Evolutionary conservation across 2,888 invertebrate genomes (phyloP), one percentile per base, ranked within the genome.

Genomic region (Trichogramma dendrolimi): DNA sequence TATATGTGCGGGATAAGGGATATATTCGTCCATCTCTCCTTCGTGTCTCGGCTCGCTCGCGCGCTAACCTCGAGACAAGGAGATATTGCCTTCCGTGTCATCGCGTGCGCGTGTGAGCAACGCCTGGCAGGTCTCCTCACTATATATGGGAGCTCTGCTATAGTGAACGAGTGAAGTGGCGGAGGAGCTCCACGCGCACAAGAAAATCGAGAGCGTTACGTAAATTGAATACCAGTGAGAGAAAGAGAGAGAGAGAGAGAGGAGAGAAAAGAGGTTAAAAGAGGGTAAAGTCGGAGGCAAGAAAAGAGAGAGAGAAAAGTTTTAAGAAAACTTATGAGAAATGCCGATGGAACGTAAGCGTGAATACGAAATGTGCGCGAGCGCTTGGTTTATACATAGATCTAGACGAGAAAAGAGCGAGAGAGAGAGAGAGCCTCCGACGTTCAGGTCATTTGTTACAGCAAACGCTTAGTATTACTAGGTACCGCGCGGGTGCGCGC

Each of bases 221-320:
- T 70, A 72, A 72, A 73, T 73, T 72, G 72, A 71, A 73, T 72
- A 67, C 70, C 67, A 63, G 47, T 70, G 58, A 60, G 14, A 43
- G 4, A 10, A n/a, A 14, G 47, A 14, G 47, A 14, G 47, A 43
- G 55, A 61, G 65, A 14, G 14, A 27, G 27, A 27, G 27, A 27
- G 27, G 3, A 3, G 27, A 27, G 27, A 27, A 27, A 49, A 63
- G 66, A 71, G 70, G 67, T 71, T 71, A 71, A 70, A 70, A 72
- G 69, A 71, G 67, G 64, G 47, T 70, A 69, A 72, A 72, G 71
- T 71, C 68, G 67, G 58, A 60, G 14, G 14, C 3, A 10, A n/a
- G 47, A 14, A 14, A 14, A 14, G 47, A 43, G 55, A 61, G 65
- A 27, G 27, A 27, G 27, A 27, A 27, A 27, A 27, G 27, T 27